These are phyloP conservation scores for Himalopsyche tibetana DNA, from an alignment of 2,888 invertebrate genomes.

Conservation along the genomic window DNA sequence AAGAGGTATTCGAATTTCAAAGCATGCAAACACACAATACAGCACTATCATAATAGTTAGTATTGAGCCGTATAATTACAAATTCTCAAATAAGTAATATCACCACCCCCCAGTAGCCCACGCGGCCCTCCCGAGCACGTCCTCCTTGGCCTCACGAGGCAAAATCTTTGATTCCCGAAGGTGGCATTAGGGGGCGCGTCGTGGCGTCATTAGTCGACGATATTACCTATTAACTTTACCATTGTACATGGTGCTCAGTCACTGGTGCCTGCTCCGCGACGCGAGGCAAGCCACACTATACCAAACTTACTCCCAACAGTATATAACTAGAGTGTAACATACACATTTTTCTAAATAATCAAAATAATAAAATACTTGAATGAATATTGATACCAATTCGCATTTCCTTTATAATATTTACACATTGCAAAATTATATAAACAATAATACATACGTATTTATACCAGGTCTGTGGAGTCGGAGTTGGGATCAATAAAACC, in stretches of 20 bases:
- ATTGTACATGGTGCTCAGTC: constrained; percentile 55
- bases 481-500: no score
- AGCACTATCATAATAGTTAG: not conserved
- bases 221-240: constrained; percentile 76
- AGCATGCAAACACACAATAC: not conserved
- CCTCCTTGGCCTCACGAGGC: not conserved
- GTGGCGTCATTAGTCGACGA: constrained; percentile 76
- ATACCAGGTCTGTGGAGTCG: no score
- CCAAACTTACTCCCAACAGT: not conserved
- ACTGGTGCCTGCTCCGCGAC: constrained; percentile 39
- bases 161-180: constrained; percentile 54
- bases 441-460: no score
- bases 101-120: constrained; percentile 24
- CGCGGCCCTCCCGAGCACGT: constrained; percentile 22
- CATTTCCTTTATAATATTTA: no score
- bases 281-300: constrained; percentile 24
- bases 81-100: constrained; percentile 31
- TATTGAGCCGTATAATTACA: not conserved
- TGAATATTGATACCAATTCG: no score
- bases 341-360: not conserved
- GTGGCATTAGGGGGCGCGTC: constrained; percentile 61
- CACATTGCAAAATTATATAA: no score
- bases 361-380: no score
- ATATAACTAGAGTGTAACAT: not conserved
- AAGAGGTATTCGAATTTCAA: constrained; percentile 36